Evolutionary conservation across 2,888 invertebrate species (phyloP).

Genomic region (Abscondita cerata): DNA sequence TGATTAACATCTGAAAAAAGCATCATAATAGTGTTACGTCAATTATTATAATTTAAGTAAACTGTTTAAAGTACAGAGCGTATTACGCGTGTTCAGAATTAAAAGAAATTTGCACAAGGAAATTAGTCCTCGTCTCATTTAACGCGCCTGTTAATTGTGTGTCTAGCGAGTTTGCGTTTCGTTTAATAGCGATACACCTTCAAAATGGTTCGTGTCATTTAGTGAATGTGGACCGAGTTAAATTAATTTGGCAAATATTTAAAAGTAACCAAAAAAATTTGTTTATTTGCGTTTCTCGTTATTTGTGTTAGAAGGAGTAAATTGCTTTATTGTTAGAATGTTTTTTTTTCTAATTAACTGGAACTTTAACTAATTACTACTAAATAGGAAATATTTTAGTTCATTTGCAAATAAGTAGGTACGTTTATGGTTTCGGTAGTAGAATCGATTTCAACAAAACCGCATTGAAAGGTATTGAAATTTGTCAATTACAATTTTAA

Average conservation of each 20-base stretch:
- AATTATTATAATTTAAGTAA: too few relatives aligned
- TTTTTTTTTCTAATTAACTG: too few relatives aligned
- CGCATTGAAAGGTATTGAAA: too few relatives aligned
- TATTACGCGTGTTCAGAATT: conserved; percentile 21
- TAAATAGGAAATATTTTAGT: too few relatives aligned
- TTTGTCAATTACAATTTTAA: too few relatives aligned
- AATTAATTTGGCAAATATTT: conserved; percentile 33
- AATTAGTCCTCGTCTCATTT: conserved; percentile 40
- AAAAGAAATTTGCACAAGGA: conserved; percentile 40
- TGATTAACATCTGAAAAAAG: too few relatives aligned
- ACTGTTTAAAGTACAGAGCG: conserved; percentile 13
- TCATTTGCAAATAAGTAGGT: too few relatives aligned
- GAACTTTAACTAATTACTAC: too few relatives aligned
- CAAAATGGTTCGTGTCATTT: conserved; percentile 29
- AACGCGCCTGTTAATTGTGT: conserved; percentile 34
- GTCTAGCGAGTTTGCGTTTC: conserved; percentile 29
- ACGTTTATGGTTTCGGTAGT: too few relatives aligned
- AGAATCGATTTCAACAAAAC: too few relatives aligned
- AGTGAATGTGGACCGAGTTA: conserved; percentile 30
- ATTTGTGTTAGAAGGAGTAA: too few relatives aligned
- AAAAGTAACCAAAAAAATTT: conserved; percentile 22
- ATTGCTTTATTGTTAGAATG: conserved; percentile 21
- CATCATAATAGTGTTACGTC: too few relatives aligned
- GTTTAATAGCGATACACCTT: conserved; percentile 29
- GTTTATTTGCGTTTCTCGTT: conserved; percentile 27